phyloP scores from a whole-genome alignment of 2,888 invertebrate genomes.

The Palloptera scutellata region DNA sequence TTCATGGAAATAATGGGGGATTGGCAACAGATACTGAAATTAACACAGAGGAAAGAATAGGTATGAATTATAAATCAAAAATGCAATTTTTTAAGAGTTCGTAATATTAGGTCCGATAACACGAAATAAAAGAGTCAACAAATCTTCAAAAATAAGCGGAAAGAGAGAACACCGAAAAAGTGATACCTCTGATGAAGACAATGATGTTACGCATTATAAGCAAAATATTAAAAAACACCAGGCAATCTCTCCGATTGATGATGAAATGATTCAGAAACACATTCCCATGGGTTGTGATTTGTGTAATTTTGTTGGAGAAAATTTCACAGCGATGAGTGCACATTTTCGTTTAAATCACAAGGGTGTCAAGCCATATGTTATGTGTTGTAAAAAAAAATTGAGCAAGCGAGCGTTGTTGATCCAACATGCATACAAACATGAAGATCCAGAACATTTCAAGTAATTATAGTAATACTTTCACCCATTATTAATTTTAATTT shows the following conservation, averaged over 20 bases:
- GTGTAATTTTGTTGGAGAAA: slow-evolving; percentile 50
- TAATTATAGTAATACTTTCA: slow-evolving; percentile 34
- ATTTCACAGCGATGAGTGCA: slow-evolving; percentile 54
- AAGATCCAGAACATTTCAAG: slow-evolving; percentile 62
- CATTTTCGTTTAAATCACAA: slow-evolving; percentile 57
- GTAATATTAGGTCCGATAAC: background rate
- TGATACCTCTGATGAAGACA: background rate
- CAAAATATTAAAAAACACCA: slow-evolving; percentile 16
- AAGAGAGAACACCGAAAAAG: background rate
- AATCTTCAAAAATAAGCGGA: background rate
- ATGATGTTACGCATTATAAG: slow-evolving; percentile 37
- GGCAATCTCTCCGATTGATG: slow-evolving; percentile 44
- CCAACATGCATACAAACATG: slow-evolving; percentile 60
- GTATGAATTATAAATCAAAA: too few relatives aligned
- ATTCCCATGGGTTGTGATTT: slow-evolving; percentile 60
- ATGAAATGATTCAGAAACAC: slow-evolving; percentile 55
- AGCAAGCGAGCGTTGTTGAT: slow-evolving; percentile 58
- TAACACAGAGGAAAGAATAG: too few relatives aligned
- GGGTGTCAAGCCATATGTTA: slow-evolving; percentile 51
- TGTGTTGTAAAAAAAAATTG: slow-evolving; percentile 60
- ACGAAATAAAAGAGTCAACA: too few relatives aligned
- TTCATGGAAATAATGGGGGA: too few relatives aligned
- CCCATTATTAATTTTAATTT: background rate
- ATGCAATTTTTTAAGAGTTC: too few relatives aligned
- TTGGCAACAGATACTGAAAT: too few relatives aligned